Conservation (phyloP, 2,888 invertebrate genomes). For the Emmelina monodactyla region DNA sequence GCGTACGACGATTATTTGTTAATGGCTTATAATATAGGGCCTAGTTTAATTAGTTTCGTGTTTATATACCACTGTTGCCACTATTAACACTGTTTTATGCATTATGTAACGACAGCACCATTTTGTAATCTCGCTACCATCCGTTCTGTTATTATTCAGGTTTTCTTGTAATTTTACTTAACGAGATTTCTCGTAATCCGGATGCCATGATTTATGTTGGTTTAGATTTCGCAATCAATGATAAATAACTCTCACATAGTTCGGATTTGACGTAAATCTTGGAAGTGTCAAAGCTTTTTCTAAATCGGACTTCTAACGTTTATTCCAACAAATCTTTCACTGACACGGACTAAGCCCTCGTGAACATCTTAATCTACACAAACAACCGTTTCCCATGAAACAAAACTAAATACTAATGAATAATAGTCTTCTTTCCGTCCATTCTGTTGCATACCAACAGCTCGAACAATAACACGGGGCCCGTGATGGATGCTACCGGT, state of each 20-base stretch:
- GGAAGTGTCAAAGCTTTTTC: conserved; percentile 7
- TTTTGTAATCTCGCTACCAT: no score
- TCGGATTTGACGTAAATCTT: conserved; percentile 31
- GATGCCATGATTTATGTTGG: no score
- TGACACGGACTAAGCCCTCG: conserved; percentile 5
- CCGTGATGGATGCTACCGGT: conserved; percentile 50
- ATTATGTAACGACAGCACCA: no score
- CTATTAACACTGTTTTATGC: no score
- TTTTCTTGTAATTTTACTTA: no score
- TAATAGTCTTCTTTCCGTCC: conserved; percentile 25
- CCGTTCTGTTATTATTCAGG: no score
- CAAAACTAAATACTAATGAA: conserved; percentile 39
- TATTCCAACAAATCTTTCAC: conserved; percentile 7
- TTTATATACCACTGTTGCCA: no score
- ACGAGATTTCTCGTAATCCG: no score
- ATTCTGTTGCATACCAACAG: conserved; percentile 27
- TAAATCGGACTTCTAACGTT: no score
- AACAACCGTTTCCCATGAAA: conserved; percentile 33
- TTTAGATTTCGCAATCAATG: no score
- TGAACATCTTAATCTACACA: conserved; percentile 32
- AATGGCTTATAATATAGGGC: conserved; percentile 34
- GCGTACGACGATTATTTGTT: conserved; percentile 15
- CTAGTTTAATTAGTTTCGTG: conserved; percentile 36
- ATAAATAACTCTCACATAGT: no score
- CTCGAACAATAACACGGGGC: conserved; percentile 35